A percentile compares a stretch with the other conserved stretches of the same genome.
Evolutionary conservation across 1,140 invertebrate species (phyloP).

Genomic region (Leptinotarsa defecta): DNA sequence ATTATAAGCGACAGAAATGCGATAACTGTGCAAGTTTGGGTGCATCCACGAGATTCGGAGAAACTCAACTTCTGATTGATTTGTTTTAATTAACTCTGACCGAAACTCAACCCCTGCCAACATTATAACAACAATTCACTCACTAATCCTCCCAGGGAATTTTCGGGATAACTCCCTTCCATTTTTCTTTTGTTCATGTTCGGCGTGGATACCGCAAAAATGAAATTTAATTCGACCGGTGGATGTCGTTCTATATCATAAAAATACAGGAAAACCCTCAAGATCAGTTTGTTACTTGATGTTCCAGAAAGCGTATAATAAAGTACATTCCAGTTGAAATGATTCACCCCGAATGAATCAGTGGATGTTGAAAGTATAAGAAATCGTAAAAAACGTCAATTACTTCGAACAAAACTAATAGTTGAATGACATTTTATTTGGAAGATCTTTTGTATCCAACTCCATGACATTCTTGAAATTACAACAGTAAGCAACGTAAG

Average conservation of each 20-base stretch:
- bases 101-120: background rate
- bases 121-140: background rate
- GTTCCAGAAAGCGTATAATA: background rate
- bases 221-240: background rate
- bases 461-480: no score
- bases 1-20: constrained; percentile 3
- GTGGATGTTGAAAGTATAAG: no score
- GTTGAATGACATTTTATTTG: no score
- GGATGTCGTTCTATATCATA: background rate
- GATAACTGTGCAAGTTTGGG: constrained; percentile 1
- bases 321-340: background rate
- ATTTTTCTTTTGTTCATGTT: constrained; percentile 1
- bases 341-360: no score
- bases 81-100: constrained; percentile 5
- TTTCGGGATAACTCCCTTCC: background rate
- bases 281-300: background rate
- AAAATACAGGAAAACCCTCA: background rate
- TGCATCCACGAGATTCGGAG: background rate
- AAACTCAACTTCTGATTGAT: background rate
- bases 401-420: no score
- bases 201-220: background rate
- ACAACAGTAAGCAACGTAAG: no score
- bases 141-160: background rate
- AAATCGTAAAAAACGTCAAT: background rate
- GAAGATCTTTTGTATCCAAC: no score